These are phyloP conservation scores for Augochlora pura DNA, from an alignment of 1,140 invertebrate genomes.

Conservation along the genomic window DNA sequence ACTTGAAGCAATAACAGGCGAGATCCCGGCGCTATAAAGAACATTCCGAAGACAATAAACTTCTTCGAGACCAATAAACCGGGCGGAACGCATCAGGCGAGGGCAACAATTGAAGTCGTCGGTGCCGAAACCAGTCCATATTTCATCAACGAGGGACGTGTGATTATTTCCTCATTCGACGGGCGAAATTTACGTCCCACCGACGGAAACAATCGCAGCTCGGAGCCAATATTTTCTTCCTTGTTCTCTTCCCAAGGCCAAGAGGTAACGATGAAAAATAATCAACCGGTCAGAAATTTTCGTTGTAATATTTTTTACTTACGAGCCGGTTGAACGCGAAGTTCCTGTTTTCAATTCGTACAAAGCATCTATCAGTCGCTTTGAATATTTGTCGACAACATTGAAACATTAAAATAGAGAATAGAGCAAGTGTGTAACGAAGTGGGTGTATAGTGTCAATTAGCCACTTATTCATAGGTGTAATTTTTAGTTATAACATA, in stretches of 20 bases:
- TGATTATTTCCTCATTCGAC: background rate
- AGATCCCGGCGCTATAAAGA: background rate
- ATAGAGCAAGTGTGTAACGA: too few relatives aligned
- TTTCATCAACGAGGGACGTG: background rate
- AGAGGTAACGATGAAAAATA: background rate
- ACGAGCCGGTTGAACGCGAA: too few relatives aligned
- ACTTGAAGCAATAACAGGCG: background rate
- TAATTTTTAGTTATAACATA: too few relatives aligned
- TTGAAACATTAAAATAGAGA: too few relatives aligned
- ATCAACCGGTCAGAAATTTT: too few relatives aligned
- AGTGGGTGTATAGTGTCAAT: too few relatives aligned
- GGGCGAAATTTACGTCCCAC: background rate
- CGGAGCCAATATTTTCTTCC: background rate
- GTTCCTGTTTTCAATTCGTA: too few relatives aligned
- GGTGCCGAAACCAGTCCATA: background rate
- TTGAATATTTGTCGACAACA: too few relatives aligned
- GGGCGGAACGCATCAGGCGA: background rate
- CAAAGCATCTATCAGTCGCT: too few relatives aligned
- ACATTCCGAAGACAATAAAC: constrained; percentile 4
- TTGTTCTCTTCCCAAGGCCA: background rate
- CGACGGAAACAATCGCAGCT: background rate
- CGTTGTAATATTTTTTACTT: too few relatives aligned
- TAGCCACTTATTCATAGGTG: too few relatives aligned
- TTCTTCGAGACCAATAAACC: constrained; percentile 21
- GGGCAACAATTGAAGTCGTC: constrained; percentile 6